phyloP scores from a whole-genome alignment of 2,113 vertebrate genomes.

The Lophius piscatorius region DNA sequence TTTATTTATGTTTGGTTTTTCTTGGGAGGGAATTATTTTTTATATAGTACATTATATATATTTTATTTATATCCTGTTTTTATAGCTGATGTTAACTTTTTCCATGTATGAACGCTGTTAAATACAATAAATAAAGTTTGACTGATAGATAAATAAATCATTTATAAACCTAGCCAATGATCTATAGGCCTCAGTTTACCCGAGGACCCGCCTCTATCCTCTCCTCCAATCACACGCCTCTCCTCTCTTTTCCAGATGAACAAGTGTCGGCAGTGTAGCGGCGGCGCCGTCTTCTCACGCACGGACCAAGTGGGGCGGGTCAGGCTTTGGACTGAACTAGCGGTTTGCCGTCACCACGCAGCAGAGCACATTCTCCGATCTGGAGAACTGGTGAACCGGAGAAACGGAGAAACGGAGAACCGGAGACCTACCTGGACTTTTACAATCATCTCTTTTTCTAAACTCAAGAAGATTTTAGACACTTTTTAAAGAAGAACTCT shows the following conservation, averaged over 20 bases:
- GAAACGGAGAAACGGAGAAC: slow-evolving; percentile 4
- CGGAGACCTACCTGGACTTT: slow-evolving; percentile 9
- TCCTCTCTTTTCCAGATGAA: slow-evolving; percentile 87
- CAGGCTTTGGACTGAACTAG: slow-evolving; percentile 32
- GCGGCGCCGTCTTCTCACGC: slow-evolving; percentile 47
- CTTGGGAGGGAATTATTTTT: too few relatives aligned
- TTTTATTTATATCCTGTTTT: too few relatives aligned
- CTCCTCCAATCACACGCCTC: not conserved
- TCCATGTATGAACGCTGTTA: too few relatives aligned
- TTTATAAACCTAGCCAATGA: too few relatives aligned
- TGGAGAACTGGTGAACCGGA: slow-evolving; percentile 30
- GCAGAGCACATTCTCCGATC: slow-evolving; percentile 64
- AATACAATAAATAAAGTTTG: too few relatives aligned
- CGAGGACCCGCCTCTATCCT: too few relatives aligned
- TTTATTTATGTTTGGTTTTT: too few relatives aligned
- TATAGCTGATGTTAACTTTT: too few relatives aligned
- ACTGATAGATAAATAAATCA: too few relatives aligned
- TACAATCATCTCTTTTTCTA: slow-evolving; percentile 49
- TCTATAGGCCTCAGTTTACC: too few relatives aligned
- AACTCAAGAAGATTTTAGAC: slow-evolving; percentile 30
- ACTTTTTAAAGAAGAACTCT: slow-evolving; percentile 43
- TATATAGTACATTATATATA: too few relatives aligned
- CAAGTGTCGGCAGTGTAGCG: slow-evolving; percentile 91
- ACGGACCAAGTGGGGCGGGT: not conserved
- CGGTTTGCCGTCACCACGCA: slow-evolving; percentile 14